Base-by-base conservation (phyloP, 2,888 invertebrate species). In the Drosophila ustulata region DNA sequence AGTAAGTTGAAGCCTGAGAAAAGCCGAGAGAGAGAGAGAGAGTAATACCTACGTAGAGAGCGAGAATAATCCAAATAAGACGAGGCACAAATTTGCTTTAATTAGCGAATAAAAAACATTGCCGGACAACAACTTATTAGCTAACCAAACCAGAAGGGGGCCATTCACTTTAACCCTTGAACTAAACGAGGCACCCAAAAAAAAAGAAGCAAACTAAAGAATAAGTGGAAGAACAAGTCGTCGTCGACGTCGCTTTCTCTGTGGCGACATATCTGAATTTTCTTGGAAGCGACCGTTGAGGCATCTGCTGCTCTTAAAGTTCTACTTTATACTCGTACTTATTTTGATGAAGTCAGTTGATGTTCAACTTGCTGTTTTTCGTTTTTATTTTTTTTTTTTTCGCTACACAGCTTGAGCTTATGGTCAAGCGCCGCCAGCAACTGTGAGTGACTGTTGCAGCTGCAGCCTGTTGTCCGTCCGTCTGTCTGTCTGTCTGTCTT, bases 151-250 rank as follows among this genome's bases (percentile, higher is more conserved):
- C n/a, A 49, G 18, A 4, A 13, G 18, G 41, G 13, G 43, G 30
- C 23, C 58, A 67, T 59, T 59, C 68, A 56, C 46, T 62, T 62
- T 68, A 75, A 75, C 75, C 75, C 75, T 78, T 75, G 78, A 78
- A 66, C 78, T 65, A 58, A 73, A 63, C 46, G 67, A 66, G 56
- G 66, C 59, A 56, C 32, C 59, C 69, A 51, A 65, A 64, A 62
- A 56, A 39, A 45, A 39, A 47, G 3, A 57, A 25, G 9, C 26
- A 37, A n/a, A 28, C 30, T 37, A n/a, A 4, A 43, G 37, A 18
- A 32, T 0, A 9, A 55, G 43, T 18, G 28, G 32, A n/a, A 18
- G 7, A 46, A 34, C 28, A 2, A 23, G 50, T 41, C 39, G 46
- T 18, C 18, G 18, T 18, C 18, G 18, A 1, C 18, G 18, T 18